phyloP scores from a whole-genome alignment of 2,113 vertebrate genomes.

The Phrynocephalus versicolor region DNA sequence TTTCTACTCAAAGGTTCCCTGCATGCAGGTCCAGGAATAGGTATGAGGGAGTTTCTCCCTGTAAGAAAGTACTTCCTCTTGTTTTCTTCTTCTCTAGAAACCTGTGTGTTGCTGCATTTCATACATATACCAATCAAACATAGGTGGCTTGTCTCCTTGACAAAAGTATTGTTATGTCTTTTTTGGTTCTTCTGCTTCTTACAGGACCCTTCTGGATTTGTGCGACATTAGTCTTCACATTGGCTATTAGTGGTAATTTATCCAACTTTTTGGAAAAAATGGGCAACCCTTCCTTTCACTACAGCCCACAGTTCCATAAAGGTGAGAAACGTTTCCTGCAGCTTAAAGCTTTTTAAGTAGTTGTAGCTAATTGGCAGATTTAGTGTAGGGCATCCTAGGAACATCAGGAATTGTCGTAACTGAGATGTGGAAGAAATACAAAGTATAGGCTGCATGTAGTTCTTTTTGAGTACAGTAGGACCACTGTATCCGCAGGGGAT shows the following conservation, averaged over 20 bases:
- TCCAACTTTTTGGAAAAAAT: constrained; percentile 73
- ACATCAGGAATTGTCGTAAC: neutral
- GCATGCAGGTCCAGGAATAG: neutral
- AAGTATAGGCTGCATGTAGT: too few species aligned
- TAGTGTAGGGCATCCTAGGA: neutral
- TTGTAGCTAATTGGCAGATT: neutral
- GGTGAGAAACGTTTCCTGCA: constrained; percentile 64
- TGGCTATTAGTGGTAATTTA: constrained; percentile 84
- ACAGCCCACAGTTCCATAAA: constrained; percentile 88
- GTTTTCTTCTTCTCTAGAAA: too few species aligned
- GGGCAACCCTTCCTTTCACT: constrained; percentile 71
- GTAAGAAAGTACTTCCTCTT: neutral
- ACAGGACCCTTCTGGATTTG: constrained; percentile 92
- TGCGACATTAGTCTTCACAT: constrained; percentile 82
- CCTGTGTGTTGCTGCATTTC: neutral
- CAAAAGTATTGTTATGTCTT: neutral
- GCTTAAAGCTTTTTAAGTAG: neutral
- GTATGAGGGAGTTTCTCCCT: neutral
- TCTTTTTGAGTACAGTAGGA: too few species aligned
- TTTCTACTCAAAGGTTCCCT: neutral
- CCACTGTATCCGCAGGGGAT: too few species aligned
- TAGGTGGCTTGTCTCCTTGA: neutral
- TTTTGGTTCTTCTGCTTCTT: neutral
- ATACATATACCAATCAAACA: neutral
- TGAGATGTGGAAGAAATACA: too few species aligned